Percentiles rank a stretch among this genome's conserved stretches.
These are phyloP conservation scores for Limanda limanda DNA, from an alignment of 2,113 vertebrate species.

Conservation along the genomic window DNA sequence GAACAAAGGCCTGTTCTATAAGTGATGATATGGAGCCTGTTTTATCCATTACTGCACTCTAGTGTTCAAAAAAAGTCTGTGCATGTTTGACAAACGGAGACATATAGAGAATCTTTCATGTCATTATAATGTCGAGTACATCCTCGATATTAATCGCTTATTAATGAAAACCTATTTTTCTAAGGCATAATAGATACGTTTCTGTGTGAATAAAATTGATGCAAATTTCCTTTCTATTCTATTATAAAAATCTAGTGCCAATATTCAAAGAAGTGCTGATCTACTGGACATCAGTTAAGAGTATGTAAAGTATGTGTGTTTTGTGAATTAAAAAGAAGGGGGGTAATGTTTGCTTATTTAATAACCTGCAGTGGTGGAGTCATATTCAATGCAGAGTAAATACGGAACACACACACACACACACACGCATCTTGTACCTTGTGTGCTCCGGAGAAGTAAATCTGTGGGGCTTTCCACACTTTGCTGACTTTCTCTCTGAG, in stretches of 20 bases:
- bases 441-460: conserved; percentile 59
- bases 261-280: too few species aligned
- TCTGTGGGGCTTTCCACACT: conserved; percentile 68
- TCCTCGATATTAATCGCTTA: background rate
- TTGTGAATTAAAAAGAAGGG: background rate
- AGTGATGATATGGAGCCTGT: background rate
- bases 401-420: too few species aligned
- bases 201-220: background rate
- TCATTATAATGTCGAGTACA: background rate
- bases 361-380: background rate
- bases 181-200: background rate
- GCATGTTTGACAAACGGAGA: conserved; percentile 7
- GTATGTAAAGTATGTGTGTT: too few species aligned
- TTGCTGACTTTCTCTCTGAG: conserved; percentile 76
- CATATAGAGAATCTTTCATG: background rate
- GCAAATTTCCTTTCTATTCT: too few species aligned
- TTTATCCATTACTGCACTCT: conserved; percentile 61
- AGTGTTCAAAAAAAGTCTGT: conserved; percentile 52
- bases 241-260: too few species aligned
- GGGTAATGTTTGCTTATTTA: background rate
- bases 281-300: background rate
- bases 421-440: conserved; percentile 57
- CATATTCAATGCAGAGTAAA: background rate
- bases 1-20: background rate
- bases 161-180: background rate